phyloP scores from a whole-genome alignment of 2,888 invertebrate species.

The Phanerotoma sp. region DNA sequence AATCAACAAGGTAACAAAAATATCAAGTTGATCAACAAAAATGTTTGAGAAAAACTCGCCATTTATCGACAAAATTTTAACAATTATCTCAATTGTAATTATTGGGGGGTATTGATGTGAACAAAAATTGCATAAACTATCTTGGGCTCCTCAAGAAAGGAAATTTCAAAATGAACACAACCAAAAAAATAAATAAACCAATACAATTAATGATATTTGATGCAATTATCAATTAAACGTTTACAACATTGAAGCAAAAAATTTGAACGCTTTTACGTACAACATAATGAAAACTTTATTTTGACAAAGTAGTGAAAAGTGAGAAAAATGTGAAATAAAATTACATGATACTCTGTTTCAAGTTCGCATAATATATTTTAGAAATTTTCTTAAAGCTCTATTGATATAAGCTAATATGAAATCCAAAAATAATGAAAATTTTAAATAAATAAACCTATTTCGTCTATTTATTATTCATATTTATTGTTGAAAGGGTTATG shows the following conservation, averaged over 20 bases:
- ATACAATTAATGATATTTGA: not conserved
- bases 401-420: slow-evolving; percentile 1
- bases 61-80: slow-evolving; percentile 10
- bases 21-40: not conserved
- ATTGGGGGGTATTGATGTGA: not conserved
- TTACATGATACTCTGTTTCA: no score
- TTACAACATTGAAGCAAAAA: no score
- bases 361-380: not conserved
- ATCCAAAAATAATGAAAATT: no score
- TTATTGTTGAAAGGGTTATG: no score
- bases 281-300: no score
- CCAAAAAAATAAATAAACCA: not conserved
- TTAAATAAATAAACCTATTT: no score
- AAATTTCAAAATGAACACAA: slow-evolving; percentile 4
- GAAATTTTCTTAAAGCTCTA: slow-evolving; percentile 1
- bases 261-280: no score
- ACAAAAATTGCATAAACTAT: not conserved
- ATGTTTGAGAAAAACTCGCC: slow-evolving; percentile 1
- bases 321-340: not conserved
- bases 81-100: slow-evolving; percentile 1
- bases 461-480: no score
- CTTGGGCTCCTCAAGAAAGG: slow-evolving; percentile 6
- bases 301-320: no score
- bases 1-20: slow-evolving; percentile 4
- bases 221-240: no score